These are phyloP conservation scores for Megaptera novaeangliae DNA, from an alignment of 2,113 vertebrate genomes.

Conservation along the genomic window DNA sequence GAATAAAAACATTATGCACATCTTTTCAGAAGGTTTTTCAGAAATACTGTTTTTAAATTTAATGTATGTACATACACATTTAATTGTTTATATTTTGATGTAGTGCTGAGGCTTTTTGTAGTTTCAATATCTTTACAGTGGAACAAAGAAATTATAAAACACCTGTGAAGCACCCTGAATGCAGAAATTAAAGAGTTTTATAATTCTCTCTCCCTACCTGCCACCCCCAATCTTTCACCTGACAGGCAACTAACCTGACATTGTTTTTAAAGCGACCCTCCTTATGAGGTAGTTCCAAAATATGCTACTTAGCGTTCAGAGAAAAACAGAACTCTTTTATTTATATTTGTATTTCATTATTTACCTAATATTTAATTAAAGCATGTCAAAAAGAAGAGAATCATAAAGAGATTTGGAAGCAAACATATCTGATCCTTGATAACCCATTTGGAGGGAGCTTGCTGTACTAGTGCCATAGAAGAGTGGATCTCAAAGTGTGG, in stretches of 20 bases:
- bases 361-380: not conserved
- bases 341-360: not conserved
- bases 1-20: not conserved
- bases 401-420: not conserved
- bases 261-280: not conserved
- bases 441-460: accelerated
- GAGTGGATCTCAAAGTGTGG: too few species aligned
- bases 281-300: not conserved
- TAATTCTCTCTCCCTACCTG: not conserved
- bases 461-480: not conserved
- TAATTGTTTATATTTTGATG: not conserved
- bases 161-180: not conserved
- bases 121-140: not conserved
- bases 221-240: not conserved
- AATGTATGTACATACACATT: not conserved
- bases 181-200: not conserved
- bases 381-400: not conserved
- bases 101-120: not conserved
- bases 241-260: not conserved
- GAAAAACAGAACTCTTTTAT: not conserved
- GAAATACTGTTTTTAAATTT: not conserved
- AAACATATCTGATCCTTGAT: not conserved
- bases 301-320: not conserved
- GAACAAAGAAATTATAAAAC: not conserved
- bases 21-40: not conserved